Base-by-base conservation (phyloP, 2,797 vertebrate species). In the Cynodonichthys magdalenae region DNA sequence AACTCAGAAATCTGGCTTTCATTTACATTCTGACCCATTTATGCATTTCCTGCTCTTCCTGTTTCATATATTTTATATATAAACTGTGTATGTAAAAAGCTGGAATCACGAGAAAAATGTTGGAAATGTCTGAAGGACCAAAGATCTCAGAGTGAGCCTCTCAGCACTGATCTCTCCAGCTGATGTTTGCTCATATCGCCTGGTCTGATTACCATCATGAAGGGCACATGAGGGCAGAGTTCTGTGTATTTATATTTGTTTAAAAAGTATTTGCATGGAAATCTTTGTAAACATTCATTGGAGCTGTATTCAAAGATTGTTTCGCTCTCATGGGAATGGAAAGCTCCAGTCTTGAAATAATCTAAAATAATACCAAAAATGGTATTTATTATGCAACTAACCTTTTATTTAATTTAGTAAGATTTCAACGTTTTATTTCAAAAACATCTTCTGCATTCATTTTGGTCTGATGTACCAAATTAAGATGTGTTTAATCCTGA, bases 11-110 rank as follows among this genome's bases (percentile, higher is more conserved):
- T 88, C 87, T 90, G 86, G 85, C 60, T 79, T 84, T 86, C 65
- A 89, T 89, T 91, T 90, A 87, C 87, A 88, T 89, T 90, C 81
- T 89, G 87, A 68, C 74, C 85, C 73, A 70, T 85, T 81, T 81
- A n/a, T 61, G 60, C 64, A 50, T 76, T 60, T 74, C 46, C 51
- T 57, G 24, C 51, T 69, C 27, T 60, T 10, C 39, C 17, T 63
- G 14, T 36, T 9, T 27, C 44, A 12, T 41, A 31, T 50, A 15
- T 76, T 67, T 55, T 64, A 46, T 66, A 63, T 41, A 72, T 70
- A 74, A 24, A 24, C 24, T 24, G 24, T 24, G 3, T 24, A 24
- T 24, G 3, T 62, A 61, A 24, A 24, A 2, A 46, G n/a, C n/a
- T 46, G n/a, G 6, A 46, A 46, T n/a, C 5, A 45, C 42, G n/a